phyloP scores from a whole-genome alignment of 1,140 invertebrate genomes.

The Vollenhovia emeryi region DNA sequence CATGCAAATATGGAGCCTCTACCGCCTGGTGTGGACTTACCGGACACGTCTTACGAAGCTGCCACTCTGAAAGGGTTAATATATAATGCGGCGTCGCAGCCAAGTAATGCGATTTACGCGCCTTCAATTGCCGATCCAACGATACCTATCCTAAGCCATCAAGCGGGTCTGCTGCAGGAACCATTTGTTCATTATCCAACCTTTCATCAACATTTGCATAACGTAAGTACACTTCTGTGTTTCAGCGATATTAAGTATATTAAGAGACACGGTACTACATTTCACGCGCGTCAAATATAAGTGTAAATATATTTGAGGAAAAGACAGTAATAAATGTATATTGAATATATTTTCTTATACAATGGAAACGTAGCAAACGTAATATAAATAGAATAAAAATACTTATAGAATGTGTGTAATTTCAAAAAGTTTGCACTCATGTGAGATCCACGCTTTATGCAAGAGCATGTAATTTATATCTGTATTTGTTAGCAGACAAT shows the following conservation, averaged over 20 bases:
- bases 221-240: slow-evolving; percentile 70
- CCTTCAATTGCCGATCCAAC: slow-evolving; percentile 78
- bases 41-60: slow-evolving; percentile 79
- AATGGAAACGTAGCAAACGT: not conserved
- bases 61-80: slow-evolving; percentile 72
- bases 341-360: not conserved
- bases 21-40: slow-evolving; percentile 85
- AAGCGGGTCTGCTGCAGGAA: slow-evolving; percentile 81
- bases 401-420: not conserved
- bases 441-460: not conserved
- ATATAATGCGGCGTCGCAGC: slow-evolving; percentile 77
- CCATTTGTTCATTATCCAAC: slow-evolving; percentile 82
- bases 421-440: not conserved
- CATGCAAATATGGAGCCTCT: slow-evolving; percentile 79
- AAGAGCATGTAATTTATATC: slow-evolving; percentile 7
- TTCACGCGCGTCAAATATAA: not conserved
- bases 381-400: not conserved
- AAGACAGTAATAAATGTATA: not conserved
- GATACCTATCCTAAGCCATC: slow-evolving; percentile 78
- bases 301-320: not conserved
- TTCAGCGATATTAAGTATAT: slow-evolving; percentile 25
- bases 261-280: not conserved
- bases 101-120: slow-evolving; percentile 81
- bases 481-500: slow-evolving; percentile 73
- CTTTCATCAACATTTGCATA: slow-evolving; percentile 82